Base-by-base conservation (phyloP, 2,797 vertebrate genomes). In the Syndactyla subalaris region DNA sequence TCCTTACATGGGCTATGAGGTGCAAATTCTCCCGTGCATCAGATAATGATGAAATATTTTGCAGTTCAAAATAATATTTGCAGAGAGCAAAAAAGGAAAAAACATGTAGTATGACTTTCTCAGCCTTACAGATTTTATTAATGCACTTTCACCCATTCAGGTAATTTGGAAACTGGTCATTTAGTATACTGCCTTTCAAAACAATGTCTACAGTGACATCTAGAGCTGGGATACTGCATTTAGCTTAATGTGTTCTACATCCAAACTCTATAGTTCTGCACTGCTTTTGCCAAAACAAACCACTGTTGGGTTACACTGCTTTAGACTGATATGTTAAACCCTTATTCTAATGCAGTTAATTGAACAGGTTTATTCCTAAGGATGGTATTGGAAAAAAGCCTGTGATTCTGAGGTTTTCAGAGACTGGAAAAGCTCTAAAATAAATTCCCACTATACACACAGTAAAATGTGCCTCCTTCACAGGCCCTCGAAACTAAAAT, bases 141-240 rank as follows among this genome's bases (percentile, higher is more conserved):
- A 63, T 67, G 51, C 26, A 57, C 41, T 92, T 81, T 66, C 30
- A 68, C 8, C 7, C 46, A 55, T 26, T 75, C 46, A 58, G 15
- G 24, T 46, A 36, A 74, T 63, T 67, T 67, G 29, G n/a, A 38
- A 88, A 62, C 29, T 7, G 26, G 58, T 72, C 36, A 62, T 74
- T 94, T 65, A 65, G 34, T 12, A 29, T 68, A 51, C 12, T 73
- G 70, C 32, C 51, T 76, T 86, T 71, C 70, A 94, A 93, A 93
- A 78, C 79, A 81, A 54, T 52, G 77, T 21, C 89, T 89, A 88
- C 55, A 96, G 95, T 96, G 96, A 96, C 94, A 95, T 85, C 95
- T 96, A 96, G 73, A 97, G 95, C 62, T 77, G 59, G 52, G 45
- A 92, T 49, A 59, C 0, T 82, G 92, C 62, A 95, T 21, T 63